Percentiles rank a stretch among this genome's conserved stretches.
Evolutionary conservation across 2,888 invertebrate species (phyloP).

Genomic region (Melikaiella ostensackeni): DNA sequence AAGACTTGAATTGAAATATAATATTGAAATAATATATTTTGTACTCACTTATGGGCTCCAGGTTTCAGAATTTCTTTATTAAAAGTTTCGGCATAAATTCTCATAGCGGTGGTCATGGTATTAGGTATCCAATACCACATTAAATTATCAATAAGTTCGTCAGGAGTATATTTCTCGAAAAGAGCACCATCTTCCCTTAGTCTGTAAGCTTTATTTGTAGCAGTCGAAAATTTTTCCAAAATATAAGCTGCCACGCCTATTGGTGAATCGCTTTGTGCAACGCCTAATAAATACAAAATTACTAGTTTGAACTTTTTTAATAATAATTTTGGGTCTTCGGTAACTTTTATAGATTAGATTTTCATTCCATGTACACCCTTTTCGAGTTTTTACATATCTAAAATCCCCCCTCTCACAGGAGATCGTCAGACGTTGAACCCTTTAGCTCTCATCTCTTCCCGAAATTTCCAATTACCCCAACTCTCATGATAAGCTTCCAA

Average conservation of each 20-base stretch:
- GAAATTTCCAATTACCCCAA: no score
- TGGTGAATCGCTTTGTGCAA: conserved; percentile 87
- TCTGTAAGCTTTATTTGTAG: conserved; percentile 79
- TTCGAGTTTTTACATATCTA: no score
- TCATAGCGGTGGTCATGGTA: conserved; percentile 78
- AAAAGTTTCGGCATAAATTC: conserved; percentile 83
- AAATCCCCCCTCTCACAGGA: no score
- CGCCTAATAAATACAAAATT: conserved; percentile 78
- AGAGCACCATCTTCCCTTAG: conserved; percentile 83
- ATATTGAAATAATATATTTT: no score
- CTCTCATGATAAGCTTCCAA: no score
- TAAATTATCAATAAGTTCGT: conserved; percentile 78
- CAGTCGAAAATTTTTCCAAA: conserved; percentile 89
- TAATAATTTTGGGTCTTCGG: not conserved
- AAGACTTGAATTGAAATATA: no score
- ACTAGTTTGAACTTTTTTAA: not conserved
- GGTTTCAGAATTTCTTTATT: conserved; percentile 68
- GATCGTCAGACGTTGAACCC: no score
- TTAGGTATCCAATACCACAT: conserved; percentile 81
- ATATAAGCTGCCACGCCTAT: conserved; percentile 92
- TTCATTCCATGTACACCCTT: no score
- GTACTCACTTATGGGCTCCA: conserved; percentile 76
- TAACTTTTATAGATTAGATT: no score
- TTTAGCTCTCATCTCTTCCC: no score
- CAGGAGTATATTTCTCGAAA: conserved; percentile 78